A percentile compares a stretch with the other conserved stretches of the same genome.
These are phyloP conservation scores for Cairina moschata DNA, from an alignment of 2,113 vertebrate species.

Conservation along the genomic window DNA sequence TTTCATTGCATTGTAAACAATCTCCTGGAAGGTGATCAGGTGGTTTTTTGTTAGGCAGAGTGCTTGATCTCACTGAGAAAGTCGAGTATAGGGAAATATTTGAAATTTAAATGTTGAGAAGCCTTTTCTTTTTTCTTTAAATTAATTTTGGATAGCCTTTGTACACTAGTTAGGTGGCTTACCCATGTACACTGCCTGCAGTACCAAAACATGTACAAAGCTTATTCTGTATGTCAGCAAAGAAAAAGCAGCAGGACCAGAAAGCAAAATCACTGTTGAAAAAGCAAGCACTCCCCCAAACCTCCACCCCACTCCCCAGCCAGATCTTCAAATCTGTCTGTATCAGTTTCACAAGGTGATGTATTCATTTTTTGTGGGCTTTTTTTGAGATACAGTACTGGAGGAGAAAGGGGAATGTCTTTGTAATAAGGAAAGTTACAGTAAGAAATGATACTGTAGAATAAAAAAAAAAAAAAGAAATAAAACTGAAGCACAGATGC, in stretches of 20 bases:
- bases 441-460: neutral
- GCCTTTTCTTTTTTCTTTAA: neutral
- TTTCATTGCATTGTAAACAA: neutral
- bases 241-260: neutral
- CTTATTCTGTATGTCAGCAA: neutral
- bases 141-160: neutral
- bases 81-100: neutral
- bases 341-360: neutral
- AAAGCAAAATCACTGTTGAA: neutral
- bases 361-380: no score
- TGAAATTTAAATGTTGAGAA: neutral
- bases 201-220: neutral
- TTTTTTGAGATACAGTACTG: neutral
- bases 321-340: neutral
- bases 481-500: neutral
- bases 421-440: neutral
- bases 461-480: neutral
- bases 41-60: neutral
- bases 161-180: neutral
- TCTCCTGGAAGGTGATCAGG: neutral
- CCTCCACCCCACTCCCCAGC: neutral
- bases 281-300: neutral
- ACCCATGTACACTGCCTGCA: rapidly evolving
- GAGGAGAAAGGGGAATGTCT: neutral
- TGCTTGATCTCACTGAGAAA: neutral